Conservation (phyloP, 2,113 vertebrate species). For the Pelodiscus sinensis region DNA sequence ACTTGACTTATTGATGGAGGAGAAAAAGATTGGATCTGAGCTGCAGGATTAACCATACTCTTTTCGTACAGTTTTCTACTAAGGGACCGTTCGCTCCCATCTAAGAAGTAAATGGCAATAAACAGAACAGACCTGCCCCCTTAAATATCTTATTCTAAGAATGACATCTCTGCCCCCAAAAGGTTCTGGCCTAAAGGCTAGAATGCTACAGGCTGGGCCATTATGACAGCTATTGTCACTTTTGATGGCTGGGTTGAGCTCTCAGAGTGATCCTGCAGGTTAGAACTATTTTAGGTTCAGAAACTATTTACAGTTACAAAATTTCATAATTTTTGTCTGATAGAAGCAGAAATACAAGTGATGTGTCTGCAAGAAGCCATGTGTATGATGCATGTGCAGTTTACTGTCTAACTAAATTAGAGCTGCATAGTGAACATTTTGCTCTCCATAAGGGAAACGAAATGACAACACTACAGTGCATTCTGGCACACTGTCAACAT, state of each 20-base stretch:
- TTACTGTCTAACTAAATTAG: constrained; percentile 14
- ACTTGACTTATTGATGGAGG: not conserved
- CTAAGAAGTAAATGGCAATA: not conserved
- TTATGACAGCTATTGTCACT: not conserved
- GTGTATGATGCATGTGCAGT: not conserved
- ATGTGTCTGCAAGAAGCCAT: not conserved
- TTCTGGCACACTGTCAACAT: not conserved
- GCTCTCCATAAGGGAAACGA: not conserved
- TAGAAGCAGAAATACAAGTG: not conserved
- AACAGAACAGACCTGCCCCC: not conserved
- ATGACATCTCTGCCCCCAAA: not conserved
- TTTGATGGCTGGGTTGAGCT: not conserved
- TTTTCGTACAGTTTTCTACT: not conserved
- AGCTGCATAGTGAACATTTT: not conserved
- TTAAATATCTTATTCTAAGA: not conserved
- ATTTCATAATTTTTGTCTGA: not conserved
- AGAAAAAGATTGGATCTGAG: not conserved
- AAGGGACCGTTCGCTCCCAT: not conserved
- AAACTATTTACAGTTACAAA: not conserved
- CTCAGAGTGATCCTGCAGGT: not conserved
- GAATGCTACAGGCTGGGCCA: not conserved
- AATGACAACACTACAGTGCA: not conserved
- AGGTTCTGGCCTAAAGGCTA: not conserved
- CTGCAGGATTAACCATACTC: not conserved
- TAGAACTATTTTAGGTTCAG: not conserved